These are phyloP conservation scores for Gorsachius magnificus DNA, from an alignment of 2,797 vertebrate genomes.

Conservation along the genomic window DNA sequence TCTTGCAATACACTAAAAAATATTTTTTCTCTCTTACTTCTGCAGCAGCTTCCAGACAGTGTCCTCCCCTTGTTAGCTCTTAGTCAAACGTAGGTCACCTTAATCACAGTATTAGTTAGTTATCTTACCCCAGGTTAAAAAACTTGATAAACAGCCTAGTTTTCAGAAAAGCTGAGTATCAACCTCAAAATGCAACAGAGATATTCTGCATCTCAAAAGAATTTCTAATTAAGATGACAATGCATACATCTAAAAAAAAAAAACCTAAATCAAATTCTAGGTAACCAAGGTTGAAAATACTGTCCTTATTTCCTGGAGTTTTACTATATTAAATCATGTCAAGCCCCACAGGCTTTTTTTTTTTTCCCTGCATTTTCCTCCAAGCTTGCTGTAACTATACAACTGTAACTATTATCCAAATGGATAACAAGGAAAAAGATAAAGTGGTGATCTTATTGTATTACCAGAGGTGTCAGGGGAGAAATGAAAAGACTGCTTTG, in stretches of 20 bases:
- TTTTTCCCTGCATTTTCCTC: neutral
- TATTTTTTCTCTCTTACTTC: neutral
- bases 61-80: neutral
- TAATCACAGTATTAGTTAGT: neutral
- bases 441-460: conserved; percentile 18
- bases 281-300: neutral
- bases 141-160: neutral
- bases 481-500: conserved; percentile 18
- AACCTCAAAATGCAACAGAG: neutral
- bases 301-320: neutral
- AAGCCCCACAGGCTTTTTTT: neutral
- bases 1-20: neutral
- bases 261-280: neutral
- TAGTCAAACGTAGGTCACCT: neutral
- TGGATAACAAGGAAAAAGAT: conserved; percentile 6
- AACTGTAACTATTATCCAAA: neutral
- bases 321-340: neutral
- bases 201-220: neutral
- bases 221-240: neutral
- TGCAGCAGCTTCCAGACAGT: neutral
- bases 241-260: neutral
- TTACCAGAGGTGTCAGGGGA: conserved; percentile 32
- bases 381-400: neutral
- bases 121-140: neutral
- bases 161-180: neutral